These are phyloP conservation scores for Drosophila stalkeri DNA, from an alignment of 2,888 invertebrate genomes.

Conservation along the genomic window DNA sequence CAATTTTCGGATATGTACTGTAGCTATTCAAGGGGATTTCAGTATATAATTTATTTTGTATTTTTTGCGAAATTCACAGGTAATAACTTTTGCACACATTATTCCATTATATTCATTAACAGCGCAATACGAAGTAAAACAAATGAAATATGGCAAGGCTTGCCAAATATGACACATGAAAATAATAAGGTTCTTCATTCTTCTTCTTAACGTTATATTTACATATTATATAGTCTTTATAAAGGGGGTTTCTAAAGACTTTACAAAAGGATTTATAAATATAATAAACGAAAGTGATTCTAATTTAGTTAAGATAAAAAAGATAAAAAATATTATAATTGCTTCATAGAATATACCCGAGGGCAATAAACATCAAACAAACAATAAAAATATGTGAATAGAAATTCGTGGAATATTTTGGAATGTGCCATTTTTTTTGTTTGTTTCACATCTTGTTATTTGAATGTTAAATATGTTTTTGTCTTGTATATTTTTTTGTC, in stretches of 20 bases:
- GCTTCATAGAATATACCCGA: neutral
- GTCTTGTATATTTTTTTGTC: neutral
- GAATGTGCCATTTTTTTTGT: neutral
- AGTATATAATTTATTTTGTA: neutral
- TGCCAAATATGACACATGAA: slow-evolving; percentile 35
- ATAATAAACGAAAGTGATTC: slow-evolving; percentile 28
- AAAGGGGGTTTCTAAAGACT: neutral
- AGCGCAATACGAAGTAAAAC: slow-evolving; percentile 39
- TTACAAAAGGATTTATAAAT: slow-evolving; percentile 14
- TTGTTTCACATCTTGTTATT: neutral
- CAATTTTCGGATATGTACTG: slow-evolving; percentile 6
- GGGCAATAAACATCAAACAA: neutral
- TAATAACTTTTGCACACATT: slow-evolving; percentile 42
- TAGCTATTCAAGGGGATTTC: slow-evolving; percentile 7
- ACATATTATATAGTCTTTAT: neutral
- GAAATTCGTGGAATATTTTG: neutral
- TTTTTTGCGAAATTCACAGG: neutral
- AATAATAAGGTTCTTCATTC: slow-evolving; percentile 24
- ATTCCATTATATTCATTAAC: slow-evolving; percentile 41
- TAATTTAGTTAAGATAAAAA: neutral
- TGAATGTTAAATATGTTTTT: neutral
- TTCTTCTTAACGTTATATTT: neutral
- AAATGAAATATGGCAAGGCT: slow-evolving; percentile 37
- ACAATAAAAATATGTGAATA: neutral
- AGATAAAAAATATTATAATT: neutral